Evolutionary conservation across 2,113 vertebrate species (phyloP), one percentile per base, ranked within the genome.

Genomic region (Lates calcarifer): DNA sequence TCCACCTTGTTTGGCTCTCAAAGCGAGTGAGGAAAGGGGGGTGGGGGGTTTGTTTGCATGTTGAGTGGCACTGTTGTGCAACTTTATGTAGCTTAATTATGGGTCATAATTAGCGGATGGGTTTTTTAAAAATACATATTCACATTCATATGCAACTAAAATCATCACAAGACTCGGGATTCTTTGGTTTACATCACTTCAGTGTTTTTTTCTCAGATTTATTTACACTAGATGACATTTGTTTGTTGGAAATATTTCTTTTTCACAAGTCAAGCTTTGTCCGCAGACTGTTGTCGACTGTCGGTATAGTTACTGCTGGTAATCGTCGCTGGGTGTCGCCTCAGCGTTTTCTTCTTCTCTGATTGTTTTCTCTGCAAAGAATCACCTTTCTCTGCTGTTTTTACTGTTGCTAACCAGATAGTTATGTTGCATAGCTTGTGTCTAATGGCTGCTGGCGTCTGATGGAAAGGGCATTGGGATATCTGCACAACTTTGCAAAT

Each of bases 81-180:
- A n/a, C 63, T 82, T 74, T 8, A 85, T 63, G 79, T 78, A 85
- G 82, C 81, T 78, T 71, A 64, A 86, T 82, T 78, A 69, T 24
- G 62, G 63, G 24, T 82, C 43, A 18, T 74, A 39, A 70, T 80
- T 60, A 47, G 35, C 60, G 22, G 37, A 43, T 73, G 39, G 70
- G 47, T 53, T 45, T 84, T 77, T 74, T 28, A 66, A 65, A 4
- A 49, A 60, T 15, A 71, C 65, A 39, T 60, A 26, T 43, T 84
- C 61, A 55, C 61, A 57, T 78, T 74, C 70, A 62, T 79, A 81
- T 82, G 78, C 86, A 84, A 81, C 41, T 28, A 26, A 5, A 57
- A 41, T 71, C 56, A n/a, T 26, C 33, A 18, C 64, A 26, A 77
- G 22, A 74, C 53, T 65, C 2, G 2, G 3, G 53, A 63, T 72